Evolutionary conservation across 2,113 vertebrate species (phyloP).

Genomic region (Calypte anna): DNA sequence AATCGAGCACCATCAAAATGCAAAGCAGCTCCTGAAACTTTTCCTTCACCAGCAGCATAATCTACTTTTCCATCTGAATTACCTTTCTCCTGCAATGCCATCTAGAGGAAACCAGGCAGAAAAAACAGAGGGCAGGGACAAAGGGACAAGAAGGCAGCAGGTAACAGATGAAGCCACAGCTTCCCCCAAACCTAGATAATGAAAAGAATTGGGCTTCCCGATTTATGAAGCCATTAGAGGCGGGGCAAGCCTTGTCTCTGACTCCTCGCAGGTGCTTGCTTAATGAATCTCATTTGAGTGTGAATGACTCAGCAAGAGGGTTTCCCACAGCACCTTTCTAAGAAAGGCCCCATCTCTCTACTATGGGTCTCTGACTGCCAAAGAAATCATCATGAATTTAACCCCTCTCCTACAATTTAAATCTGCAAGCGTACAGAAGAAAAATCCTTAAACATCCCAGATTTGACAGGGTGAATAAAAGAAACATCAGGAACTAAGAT

Average conservation of each 20-base stretch:
- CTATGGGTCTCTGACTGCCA: not conserved
- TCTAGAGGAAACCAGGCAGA: conserved; percentile 50
- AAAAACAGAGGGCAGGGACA: not conserved
- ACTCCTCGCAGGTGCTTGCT: not conserved
- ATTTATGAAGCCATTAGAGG: not conserved
- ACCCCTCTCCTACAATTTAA: not conserved
- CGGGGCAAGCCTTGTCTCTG: not conserved
- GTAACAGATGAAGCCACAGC: rapidly evolving
- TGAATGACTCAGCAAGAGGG: not conserved
- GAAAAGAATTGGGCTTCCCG: not conserved
- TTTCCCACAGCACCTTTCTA: not conserved
- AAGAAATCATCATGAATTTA: not conserved
- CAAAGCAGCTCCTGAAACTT: conserved; percentile 2
- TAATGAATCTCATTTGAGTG: not conserved
- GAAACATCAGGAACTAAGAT: not conserved
- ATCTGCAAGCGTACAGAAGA: rapidly evolving
- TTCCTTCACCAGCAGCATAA: not conserved
- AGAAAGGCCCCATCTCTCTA: rapidly evolving
- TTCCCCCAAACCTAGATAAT: not conserved
- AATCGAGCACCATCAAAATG: conserved; percentile 48
- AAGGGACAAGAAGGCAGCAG: not conserved
- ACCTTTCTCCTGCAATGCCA: conserved; percentile 66
- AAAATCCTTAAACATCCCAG: not conserved
- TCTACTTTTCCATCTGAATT: not conserved
- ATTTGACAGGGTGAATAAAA: not conserved